Evolutionary conservation across 2,113 vertebrate species (phyloP).

Genomic region (Pogona vitticeps): DNA sequence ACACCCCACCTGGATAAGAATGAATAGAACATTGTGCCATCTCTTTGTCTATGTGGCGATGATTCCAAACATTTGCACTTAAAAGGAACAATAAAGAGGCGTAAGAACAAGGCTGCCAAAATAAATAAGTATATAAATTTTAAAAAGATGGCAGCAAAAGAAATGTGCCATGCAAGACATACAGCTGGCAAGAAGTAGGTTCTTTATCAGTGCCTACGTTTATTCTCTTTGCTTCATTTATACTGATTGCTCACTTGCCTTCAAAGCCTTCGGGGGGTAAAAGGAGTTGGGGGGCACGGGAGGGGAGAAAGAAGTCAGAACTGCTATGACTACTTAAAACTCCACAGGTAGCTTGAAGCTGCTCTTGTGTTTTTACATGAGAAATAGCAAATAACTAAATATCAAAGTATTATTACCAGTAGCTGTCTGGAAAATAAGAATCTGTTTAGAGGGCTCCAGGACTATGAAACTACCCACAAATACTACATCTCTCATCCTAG

Average conservation of each 20-base stretch:
- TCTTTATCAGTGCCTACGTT: slow-evolving; percentile 70
- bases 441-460: not conserved
- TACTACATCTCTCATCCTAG: not conserved
- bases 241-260: slow-evolving; percentile 65
- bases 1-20: not conserved
- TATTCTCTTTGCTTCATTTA: slow-evolving; percentile 67
- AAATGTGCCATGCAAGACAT: slow-evolving; percentile 46
- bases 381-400: not conserved
- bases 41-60: slow-evolving; percentile 62
- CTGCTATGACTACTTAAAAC: slow-evolving; percentile 63
- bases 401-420: not conserved
- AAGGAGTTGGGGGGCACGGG: slow-evolving; percentile 17
- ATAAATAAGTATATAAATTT: slow-evolving; percentile 35
- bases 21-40: slow-evolving; percentile 4
- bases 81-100: slow-evolving; percentile 8
- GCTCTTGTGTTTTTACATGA: slow-evolving; percentile 50
- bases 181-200: slow-evolving; percentile 61
- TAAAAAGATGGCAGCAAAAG: slow-evolving; percentile 32
- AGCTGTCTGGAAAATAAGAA: not conserved
- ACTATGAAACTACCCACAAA: not conserved
- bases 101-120: slow-evolving; percentile 31
- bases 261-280: slow-evolving; percentile 59
- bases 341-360: slow-evolving; percentile 47
- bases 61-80: slow-evolving; percentile 40
- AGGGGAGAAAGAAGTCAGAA: slow-evolving; percentile 70